Evolutionary conservation across 2,888 invertebrate genomes (phyloP).

Genomic region (Dusona sp.): DNA sequence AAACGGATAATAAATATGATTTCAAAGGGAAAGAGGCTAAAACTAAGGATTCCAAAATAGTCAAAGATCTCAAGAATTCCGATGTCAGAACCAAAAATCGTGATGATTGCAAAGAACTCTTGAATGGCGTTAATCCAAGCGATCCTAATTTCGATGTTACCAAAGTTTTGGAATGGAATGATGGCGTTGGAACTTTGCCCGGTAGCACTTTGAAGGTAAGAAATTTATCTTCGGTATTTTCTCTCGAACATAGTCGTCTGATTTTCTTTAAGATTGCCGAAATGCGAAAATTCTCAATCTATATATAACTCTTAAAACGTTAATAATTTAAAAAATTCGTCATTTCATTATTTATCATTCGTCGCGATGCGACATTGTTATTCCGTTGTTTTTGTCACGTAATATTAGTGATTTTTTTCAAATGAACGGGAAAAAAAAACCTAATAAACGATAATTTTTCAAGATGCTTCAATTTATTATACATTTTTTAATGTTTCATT

Average conservation of each 20-base stretch:
- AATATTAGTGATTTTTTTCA: no score
- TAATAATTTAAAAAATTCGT: no score
- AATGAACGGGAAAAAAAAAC: no score
- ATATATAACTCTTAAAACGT: no score
- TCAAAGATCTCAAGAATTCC: conserved; percentile 37
- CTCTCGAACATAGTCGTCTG: not conserved
- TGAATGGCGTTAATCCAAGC: conserved; percentile 71
- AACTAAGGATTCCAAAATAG: conserved; percentile 45
- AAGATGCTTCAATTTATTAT: not conserved
- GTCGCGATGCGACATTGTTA: no score
- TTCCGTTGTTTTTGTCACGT: no score
- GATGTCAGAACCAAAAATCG: conserved; percentile 51
- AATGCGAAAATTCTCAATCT: no score
- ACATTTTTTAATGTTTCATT: not conserved
- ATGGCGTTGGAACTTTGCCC: conserved; percentile 89
- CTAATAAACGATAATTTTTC: not conserved
- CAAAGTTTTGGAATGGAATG: conserved; percentile 90
- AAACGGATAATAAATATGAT: conserved; percentile 71
- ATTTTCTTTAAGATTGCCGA: not conserved
- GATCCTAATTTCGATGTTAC: conserved; percentile 84
- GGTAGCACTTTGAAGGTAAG: conserved; percentile 86
- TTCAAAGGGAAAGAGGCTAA: conserved; percentile 46
- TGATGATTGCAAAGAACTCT: conserved; percentile 74
- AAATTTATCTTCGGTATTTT: not conserved
- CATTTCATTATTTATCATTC: no score